These are phyloP conservation scores for Tetragonisca angustula DNA, from an alignment of 2,888 invertebrate genomes.

Conservation along the genomic window DNA sequence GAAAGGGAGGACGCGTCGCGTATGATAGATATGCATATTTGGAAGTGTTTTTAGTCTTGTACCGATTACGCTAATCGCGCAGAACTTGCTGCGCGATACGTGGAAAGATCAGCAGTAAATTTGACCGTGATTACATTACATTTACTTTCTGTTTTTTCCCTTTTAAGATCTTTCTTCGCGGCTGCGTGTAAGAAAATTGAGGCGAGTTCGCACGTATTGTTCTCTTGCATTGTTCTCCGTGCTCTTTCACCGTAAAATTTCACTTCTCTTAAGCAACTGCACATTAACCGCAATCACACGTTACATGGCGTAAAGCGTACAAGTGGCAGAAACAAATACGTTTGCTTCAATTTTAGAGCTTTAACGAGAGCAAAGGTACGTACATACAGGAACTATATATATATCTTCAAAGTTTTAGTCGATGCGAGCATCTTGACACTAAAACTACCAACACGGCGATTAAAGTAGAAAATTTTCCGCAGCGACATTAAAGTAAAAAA, in stretches of 20 bases:
- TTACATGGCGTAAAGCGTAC: slow-evolving; percentile 9
- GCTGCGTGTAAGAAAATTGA: neutral
- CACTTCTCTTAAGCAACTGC: slow-evolving; percentile 27
- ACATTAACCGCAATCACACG: slow-evolving; percentile 19
- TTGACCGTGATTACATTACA: slow-evolving; percentile 13
- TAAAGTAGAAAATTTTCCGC: no score
- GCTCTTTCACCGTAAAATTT: slow-evolving; percentile 36
- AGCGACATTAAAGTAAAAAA: no score
- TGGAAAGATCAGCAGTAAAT: slow-evolving; percentile 24
- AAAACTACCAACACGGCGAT: no score
- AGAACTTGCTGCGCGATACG: slow-evolving; percentile 16
- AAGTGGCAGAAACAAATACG: neutral
- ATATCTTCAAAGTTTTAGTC: neutral
- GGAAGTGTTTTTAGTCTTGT: slow-evolving; percentile 39
- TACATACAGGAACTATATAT: no score
- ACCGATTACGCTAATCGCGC: slow-evolving; percentile 46
- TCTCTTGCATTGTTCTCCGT: slow-evolving; percentile 28
- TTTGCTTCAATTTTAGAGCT: no score
- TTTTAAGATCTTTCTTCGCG: neutral
- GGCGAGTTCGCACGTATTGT: neutral
- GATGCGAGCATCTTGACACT: neutral
- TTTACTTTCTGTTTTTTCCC: neutral
- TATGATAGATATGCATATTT: slow-evolving; percentile 32
- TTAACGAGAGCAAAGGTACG: no score
- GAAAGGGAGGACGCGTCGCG: slow-evolving; percentile 36